Evolutionary conservation across 2,797 vertebrate genomes (phyloP).

Genomic region (Heterohyrax brucei): DNA sequence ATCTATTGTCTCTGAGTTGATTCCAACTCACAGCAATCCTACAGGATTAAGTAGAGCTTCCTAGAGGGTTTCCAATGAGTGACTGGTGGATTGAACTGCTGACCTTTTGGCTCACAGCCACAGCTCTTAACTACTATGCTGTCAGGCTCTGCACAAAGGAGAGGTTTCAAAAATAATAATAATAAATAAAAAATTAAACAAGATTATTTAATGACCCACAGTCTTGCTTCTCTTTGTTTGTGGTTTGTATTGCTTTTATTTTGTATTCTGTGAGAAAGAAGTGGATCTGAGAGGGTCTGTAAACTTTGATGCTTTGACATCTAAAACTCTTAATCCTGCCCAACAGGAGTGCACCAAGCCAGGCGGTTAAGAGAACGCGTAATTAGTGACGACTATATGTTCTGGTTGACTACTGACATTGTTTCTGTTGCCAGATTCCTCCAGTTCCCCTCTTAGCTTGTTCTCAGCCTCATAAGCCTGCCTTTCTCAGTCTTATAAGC

Average conservation of each 20-base stretch:
- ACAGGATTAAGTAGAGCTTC: too few species aligned
- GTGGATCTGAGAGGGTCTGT: background rate
- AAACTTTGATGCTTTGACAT: background rate
- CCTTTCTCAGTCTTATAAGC: constrained; percentile 34
- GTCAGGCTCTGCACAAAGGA: background rate
- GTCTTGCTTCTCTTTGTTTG: constrained; percentile 1
- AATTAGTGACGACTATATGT: background rate
- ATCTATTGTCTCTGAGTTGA: too few species aligned
- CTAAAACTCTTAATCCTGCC: background rate
- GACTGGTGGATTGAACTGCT: too few species aligned
- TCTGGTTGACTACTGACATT: background rate
- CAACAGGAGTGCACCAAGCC: background rate
- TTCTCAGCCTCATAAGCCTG: background rate
- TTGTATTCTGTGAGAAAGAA: background rate
- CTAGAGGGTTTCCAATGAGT: too few species aligned
- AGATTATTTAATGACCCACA: constrained; percentile 2
- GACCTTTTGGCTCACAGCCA: too few species aligned
- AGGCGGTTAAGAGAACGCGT: background rate
- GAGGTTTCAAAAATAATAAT: background rate
- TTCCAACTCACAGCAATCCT: too few species aligned
- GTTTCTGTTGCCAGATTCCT: background rate
- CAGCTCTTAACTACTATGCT: too few species aligned
- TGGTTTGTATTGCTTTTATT: background rate
- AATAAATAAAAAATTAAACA: background rate
- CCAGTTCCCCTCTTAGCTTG: background rate